A percentile compares a stretch with the other conserved stretches of the same genome.
These are phyloP conservation scores for Drepanosiphum platanoidis DNA, from an alignment of 2,888 invertebrate genomes.

Conservation along the genomic window DNA sequence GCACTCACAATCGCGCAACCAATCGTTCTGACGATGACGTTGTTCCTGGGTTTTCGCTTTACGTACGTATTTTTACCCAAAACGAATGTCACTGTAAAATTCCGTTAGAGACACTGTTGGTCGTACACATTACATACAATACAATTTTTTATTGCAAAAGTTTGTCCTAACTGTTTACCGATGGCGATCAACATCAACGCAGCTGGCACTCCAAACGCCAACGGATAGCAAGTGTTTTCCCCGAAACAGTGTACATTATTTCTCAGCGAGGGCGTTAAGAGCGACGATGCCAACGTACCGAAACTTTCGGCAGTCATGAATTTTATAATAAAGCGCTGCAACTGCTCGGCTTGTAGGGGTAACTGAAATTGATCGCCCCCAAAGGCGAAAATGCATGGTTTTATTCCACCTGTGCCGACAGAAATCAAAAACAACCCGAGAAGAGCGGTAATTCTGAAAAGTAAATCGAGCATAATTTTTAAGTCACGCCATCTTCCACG, in stretches of 20 bases:
- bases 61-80: slow-evolving; percentile 76
- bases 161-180: slow-evolving; percentile 68
- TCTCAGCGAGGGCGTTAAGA: slow-evolving; percentile 78
- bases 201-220: slow-evolving; percentile 82
- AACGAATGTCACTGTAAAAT: slow-evolving; percentile 79
- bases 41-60: slow-evolving; percentile 76
- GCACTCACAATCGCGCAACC: slow-evolving; percentile 76
- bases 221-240: slow-evolving; percentile 75
- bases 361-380: slow-evolving; percentile 83
- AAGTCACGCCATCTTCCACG: neutral
- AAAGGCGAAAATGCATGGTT: slow-evolving; percentile 87
- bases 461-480: too few relatives aligned
- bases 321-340: slow-evolving; percentile 78
- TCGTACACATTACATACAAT: too few relatives aligned
- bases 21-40: slow-evolving; percentile 77
- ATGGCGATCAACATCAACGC: slow-evolving; percentile 72
- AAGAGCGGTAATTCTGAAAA: slow-evolving; percentile 22
- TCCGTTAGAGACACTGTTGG: neutral
- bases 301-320: slow-evolving; percentile 77
- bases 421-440: slow-evolving; percentile 54
- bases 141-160: neutral
- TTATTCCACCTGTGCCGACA: slow-evolving; percentile 75
- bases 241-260: slow-evolving; percentile 74
- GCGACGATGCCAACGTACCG: slow-evolving; percentile 78
- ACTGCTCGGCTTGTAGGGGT: slow-evolving; percentile 74